Evolutionary conservation across 2,113 vertebrate species (phyloP), one percentile per base, ranked within the genome.

Genomic region (Antennarius striatus): DNA sequence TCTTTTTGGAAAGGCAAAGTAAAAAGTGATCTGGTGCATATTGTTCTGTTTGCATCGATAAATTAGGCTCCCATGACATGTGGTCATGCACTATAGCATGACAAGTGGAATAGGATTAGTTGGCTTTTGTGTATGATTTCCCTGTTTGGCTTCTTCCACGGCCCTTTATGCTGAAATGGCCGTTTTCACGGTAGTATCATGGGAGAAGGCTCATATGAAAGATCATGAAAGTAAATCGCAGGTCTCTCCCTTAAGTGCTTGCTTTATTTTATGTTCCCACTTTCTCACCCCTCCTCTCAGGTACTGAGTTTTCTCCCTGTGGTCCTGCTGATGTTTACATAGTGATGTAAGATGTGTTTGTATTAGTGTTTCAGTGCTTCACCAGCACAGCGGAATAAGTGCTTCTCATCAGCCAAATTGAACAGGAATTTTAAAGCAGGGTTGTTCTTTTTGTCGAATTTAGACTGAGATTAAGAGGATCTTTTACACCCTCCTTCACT

Each of bases 391-490:
- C 36, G 28, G 28, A 64, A 53, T 77, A 81, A 83, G 61, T 71
- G 69, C 57, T 68, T 70, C 65, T 77, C 67, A 82, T 74, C 71
- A 73, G 73, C 63, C 75, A 68, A 83, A 65, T 40, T 72, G 56
- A 49, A 56, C 32, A 16, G 28, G 50, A 55, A 50, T 43, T 60
- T 73, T 32, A 5, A 54, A 32, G 51, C 14, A 40, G 56, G 10
- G 16, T 15, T 29, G 4, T 45, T 13, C 22, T 65, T 72, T 40
- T 53, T 59, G 39, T 57, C 48, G 46, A 56, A 49, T 36, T 29
- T 32, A 52, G 63, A 13, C 46, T 15, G 56, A 63, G 17, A 48
- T 55, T 63, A 30, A 58, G 30, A 74, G 22, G 53, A 36, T 36
- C 10, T 62, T 70, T 68, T 14, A 56, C 14, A 60, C 56, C 29